These are phyloP conservation scores for Ophiothrix spiculata DNA, from an alignment of 35 echinoderm and acorn worm genomes.

Conservation along the genomic window DNA sequence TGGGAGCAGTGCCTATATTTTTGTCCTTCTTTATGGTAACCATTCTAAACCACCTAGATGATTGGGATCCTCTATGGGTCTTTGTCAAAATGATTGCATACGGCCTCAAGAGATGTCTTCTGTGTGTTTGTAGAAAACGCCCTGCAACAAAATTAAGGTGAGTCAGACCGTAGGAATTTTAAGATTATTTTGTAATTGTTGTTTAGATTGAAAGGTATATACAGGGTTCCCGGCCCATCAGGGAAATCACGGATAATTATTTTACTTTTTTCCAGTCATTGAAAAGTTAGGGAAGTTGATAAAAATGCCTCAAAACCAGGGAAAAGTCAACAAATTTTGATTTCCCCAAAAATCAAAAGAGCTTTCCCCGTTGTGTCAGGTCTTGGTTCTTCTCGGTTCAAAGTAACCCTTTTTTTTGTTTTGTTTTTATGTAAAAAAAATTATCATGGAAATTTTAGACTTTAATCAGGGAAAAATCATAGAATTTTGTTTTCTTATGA, in stretches of 20 bases:
- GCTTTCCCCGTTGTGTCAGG: too few species aligned
- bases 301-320: not conserved
- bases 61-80: conserved; percentile 91
- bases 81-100: not conserved
- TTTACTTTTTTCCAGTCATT: not conserved
- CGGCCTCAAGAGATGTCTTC: not conserved
- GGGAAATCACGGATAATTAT: too few species aligned
- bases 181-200: not conserved
- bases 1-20: conserved; percentile 76
- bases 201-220: not conserved
- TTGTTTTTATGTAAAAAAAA: too few species aligned
- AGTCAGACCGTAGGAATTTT: too few species aligned
- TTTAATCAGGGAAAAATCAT: too few species aligned
- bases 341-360: too few species aligned
- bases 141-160: not conserved
- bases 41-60: conserved; percentile 78
- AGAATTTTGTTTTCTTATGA: too few species aligned
- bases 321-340: not conserved
- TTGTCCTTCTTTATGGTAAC: conserved; percentile 76
- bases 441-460: too few species aligned
- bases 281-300: not conserved
- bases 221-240: too few species aligned
- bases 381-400: too few species aligned
- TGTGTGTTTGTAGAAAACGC: not conserved
- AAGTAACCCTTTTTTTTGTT: too few species aligned